A percentile compares a stretch with the other conserved stretches of the same genome.
These are phyloP conservation scores for Cotesia typhae DNA, from an alignment of 1,140 invertebrate genomes.

Conservation along the genomic window DNA sequence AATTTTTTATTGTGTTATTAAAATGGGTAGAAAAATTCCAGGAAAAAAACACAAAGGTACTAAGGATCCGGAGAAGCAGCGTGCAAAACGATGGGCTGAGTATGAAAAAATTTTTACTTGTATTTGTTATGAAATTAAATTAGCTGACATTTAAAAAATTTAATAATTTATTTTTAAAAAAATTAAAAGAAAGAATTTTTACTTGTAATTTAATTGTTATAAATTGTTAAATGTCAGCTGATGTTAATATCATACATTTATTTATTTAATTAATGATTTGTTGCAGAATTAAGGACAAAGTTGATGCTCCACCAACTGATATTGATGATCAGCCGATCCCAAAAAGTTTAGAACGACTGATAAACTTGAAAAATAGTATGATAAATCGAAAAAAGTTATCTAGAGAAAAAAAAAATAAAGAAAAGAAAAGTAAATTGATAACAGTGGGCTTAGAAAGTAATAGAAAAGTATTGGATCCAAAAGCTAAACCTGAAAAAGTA, in stretches of 20 bases:
- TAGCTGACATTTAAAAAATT: no score
- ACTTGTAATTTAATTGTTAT: no score
- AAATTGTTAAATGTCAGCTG: no score
- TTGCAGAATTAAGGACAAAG: conserved; percentile 72
- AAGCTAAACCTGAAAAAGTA: conserved; percentile 60
- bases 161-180: no score
- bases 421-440: conserved; percentile 49
- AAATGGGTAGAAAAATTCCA: conserved; percentile 78
- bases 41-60: conserved; percentile 76
- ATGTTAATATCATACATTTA: no score
- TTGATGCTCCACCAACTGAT: conserved; percentile 73
- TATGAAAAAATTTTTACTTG: conserved; percentile 50
- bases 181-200: no score
- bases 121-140: not conserved
- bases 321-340: conserved; percentile 74
- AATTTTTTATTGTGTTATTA: not conserved
- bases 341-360: conserved; percentile 69
- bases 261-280: no score
- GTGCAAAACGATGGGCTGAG: conserved; percentile 68
- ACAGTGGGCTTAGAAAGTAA: conserved; percentile 42
- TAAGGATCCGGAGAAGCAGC: conserved; percentile 75
- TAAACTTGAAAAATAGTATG: conserved; percentile 67
- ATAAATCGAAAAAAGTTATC: conserved; percentile 53
- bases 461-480: conserved; percentile 44
- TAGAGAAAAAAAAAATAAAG: conserved; percentile 53